Percentiles rank a stretch among this genome's conserved stretches.
These are phyloP conservation scores for Brachionus calyciflorus DNA, from an alignment of 1,140 invertebrate species.

Conservation along the genomic window DNA sequence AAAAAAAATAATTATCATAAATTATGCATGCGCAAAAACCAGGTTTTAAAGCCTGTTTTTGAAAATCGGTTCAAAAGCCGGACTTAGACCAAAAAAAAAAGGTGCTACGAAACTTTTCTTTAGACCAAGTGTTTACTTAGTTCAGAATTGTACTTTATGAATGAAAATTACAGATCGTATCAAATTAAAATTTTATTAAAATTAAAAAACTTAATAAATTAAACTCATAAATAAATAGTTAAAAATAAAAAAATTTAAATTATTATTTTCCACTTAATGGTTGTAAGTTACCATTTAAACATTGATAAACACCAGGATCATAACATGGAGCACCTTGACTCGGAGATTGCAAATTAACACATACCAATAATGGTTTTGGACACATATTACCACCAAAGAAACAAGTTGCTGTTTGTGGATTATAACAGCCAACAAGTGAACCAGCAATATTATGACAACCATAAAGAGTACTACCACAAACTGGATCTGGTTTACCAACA, in stretches of 20 bases:
- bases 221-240: slow-evolving; percentile 17
- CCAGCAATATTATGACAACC: slow-evolving; percentile 36
- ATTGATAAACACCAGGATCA: neutral
- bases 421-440: neutral
- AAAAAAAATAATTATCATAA: too few relatives aligned
- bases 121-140: too few relatives aligned
- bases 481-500: slow-evolving; percentile 24
- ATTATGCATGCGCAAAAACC: too few relatives aligned
- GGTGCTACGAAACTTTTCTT: too few relatives aligned
- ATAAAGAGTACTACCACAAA: neutral
- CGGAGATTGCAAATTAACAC: neutral
- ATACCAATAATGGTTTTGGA: slow-evolving; percentile 2
- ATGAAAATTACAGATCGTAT: too few relatives aligned
- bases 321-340: neutral
- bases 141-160: too few relatives aligned
- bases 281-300: slow-evolving; percentile 8
- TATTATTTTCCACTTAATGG: neutral
- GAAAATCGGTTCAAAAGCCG: too few relatives aligned
- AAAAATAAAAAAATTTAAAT: neutral
- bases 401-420: slow-evolving; percentile 7
- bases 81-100: too few relatives aligned
- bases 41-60: too few relatives aligned
- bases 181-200: too few relatives aligned
- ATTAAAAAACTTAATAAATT: too few relatives aligned
- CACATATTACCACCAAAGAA: slow-evolving; percentile 33